Evolutionary conservation across 2,888 invertebrate species (phyloP), one percentile per base, ranked within the genome.

Genomic region (Kryphioiulus occultus): DNA sequence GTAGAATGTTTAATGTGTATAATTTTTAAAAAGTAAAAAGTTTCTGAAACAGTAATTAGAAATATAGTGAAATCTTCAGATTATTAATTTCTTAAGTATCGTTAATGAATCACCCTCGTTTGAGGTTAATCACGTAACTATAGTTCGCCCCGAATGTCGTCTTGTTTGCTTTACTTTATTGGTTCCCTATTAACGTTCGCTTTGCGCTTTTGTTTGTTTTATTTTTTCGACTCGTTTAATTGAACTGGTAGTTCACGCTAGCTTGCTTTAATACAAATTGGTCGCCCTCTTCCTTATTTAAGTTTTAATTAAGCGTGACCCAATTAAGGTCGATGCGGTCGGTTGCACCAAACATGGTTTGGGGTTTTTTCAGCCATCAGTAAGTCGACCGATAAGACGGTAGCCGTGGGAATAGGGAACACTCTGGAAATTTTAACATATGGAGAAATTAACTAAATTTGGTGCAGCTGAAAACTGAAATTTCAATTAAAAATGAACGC

Each of bases 251-350:
- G 10, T 68, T 68, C 68, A 68, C 68, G 68, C 68, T 26, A 26
- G 26, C 26, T 68, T 26, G 68, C 26, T 68, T 68, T 59, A 59
- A 59, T 59, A n/a, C 59, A n/a, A n/a, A 59, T 59, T 59, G n/a
- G n/a, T 59, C 26, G 68, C 68, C 68, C 68, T 68, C 68, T 68
- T 68, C 68, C 68, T n/a, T 26, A 10, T 68, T 68, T 68, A 68
- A 26, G 5, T 68, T 26, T 68, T 68, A 68, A 68, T 68, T 68
- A 68, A 10, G 26, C 22, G 68, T 26, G 68, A 68, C 68, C 68
- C 68, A 26, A 68, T 68, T 53, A 53, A 53, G n/a, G 12, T 68
- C 26, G 19, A 19, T 59, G n/a, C 68, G 26, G 10, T 68, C 68
- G 22, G 68, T 26, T 68, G 22, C 35, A 7, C 35, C 35, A 35